Evolutionary conservation across 2,113 vertebrate species (phyloP).

Genomic region (Mungos mungo): DNA sequence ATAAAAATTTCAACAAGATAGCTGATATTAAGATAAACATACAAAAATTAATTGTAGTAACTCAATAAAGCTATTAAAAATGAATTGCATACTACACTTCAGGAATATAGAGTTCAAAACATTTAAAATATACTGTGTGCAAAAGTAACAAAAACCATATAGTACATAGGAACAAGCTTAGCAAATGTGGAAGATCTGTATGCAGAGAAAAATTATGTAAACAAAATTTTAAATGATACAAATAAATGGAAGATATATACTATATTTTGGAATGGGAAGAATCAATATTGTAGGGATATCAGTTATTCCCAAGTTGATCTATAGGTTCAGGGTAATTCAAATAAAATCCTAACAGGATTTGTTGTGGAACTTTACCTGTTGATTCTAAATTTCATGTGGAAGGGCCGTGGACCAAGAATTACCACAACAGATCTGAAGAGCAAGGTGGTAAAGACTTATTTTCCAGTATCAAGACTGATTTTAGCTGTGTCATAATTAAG

Average conservation of each 20-base stretch:
- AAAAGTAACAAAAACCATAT: background rate
- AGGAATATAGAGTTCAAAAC: conserved; percentile 22
- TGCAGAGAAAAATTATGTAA: background rate
- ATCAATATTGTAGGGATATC: background rate
- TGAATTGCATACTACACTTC: background rate
- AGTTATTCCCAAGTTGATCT: background rate
- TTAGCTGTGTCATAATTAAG: background rate
- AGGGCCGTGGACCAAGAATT: background rate
- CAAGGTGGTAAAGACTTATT: background rate
- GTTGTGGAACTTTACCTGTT: background rate
- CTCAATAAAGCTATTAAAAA: conserved; percentile 31
- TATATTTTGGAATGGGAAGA: background rate
- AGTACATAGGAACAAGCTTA: background rate
- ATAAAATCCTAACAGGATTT: background rate
- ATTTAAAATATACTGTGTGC: background rate
- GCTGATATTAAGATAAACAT: background rate
- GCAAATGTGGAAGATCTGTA: background rate
- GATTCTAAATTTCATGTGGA: background rate
- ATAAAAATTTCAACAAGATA: conserved; percentile 9
- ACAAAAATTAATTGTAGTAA: background rate
- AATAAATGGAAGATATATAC: background rate
- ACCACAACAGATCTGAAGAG: background rate
- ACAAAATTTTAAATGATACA: background rate
- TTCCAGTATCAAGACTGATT: background rate
- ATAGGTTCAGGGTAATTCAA: background rate